These are phyloP conservation scores for Trilocha varians DNA, from an alignment of 2,888 invertebrate genomes.

Conservation along the genomic window DNA sequence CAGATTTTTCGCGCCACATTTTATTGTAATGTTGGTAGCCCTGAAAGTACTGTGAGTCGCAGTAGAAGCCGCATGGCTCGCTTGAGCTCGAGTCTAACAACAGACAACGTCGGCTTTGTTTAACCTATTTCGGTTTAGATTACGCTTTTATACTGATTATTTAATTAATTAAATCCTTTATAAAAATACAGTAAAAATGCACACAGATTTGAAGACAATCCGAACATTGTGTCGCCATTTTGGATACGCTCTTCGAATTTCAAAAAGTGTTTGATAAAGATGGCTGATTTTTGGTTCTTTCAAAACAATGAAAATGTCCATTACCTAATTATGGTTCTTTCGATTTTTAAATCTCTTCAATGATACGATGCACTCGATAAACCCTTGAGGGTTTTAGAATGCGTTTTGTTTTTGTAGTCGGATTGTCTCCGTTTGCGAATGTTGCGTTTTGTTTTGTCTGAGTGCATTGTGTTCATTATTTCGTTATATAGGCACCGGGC, in stretches of 20 bases:
- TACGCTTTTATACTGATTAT: constrained; percentile 51
- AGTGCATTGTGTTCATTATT: constrained; percentile 24
- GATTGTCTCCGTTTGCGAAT: constrained; percentile 16
- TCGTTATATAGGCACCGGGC: constrained; percentile 16
- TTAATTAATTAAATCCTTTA: constrained; percentile 6
- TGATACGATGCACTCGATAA: neutral
- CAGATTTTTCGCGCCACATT: neutral
- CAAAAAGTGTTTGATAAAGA: no score
- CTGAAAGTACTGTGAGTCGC: constrained; percentile 11
- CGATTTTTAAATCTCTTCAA: neutral
- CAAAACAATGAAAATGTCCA: no score
- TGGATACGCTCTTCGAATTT: no score
- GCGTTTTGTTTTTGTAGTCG: constrained; percentile 14
- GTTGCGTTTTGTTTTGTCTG: constrained; percentile 30
- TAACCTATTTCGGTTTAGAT: constrained; percentile 70
- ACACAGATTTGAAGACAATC: no score
- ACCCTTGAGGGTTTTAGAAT: constrained; percentile 13
- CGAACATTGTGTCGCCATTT: no score
- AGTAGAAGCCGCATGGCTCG: constrained; percentile 26
- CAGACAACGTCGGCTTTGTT: constrained; percentile 43
- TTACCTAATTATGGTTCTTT: no score
- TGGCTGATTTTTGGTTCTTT: no score
- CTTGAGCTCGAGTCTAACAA: constrained; percentile 29
- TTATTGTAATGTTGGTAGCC: neutral
- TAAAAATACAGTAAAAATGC: neutral